phyloP scores from a whole-genome alignment of 2,888 invertebrate species.

The Uloborus plumipes region DNA sequence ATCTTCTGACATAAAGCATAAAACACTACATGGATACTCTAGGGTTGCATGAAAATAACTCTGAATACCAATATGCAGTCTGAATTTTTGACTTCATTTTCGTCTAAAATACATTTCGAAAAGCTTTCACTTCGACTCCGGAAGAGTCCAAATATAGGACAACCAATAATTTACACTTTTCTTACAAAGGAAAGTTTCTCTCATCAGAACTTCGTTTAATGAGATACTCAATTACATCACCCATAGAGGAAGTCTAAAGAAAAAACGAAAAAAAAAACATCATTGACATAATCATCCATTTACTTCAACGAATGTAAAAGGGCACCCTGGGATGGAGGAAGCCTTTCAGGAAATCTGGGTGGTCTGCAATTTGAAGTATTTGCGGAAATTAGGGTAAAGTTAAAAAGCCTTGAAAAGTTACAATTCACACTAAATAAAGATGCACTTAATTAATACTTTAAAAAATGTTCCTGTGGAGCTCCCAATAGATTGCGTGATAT shows the following conservation, averaged over 20 bases:
- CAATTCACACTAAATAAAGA: background rate
- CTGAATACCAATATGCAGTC: too few species aligned
- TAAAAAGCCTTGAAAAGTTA: slow-evolving; percentile 1
- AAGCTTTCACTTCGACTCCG: background rate
- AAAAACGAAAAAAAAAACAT: background rate
- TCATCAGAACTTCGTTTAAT: slow-evolving; percentile 29
- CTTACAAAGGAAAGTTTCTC: slow-evolving; percentile 3
- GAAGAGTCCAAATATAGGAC: background rate
- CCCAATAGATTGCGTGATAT: too few species aligned
- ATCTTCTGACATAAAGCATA: too few species aligned
- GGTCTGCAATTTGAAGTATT: slow-evolving; percentile 5
- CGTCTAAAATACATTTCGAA: too few species aligned
- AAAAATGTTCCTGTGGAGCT: too few species aligned
- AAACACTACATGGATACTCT: too few species aligned
- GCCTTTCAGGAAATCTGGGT: slow-evolving; percentile 5
- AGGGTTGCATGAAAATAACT: too few species aligned
- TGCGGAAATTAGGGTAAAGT: background rate
- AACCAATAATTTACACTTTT: background rate
- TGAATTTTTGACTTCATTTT: too few species aligned
- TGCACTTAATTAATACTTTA: too few species aligned
- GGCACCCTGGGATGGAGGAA: slow-evolving; percentile 10
- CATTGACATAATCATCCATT: too few species aligned
- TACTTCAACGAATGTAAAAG: background rate
- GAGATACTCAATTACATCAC: slow-evolving; percentile 29
- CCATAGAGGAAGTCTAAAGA: slow-evolving; percentile 29